Evolutionary conservation across 2,797 vertebrate species (phyloP).

Genomic region (Pangasius mekongensis): DNA sequence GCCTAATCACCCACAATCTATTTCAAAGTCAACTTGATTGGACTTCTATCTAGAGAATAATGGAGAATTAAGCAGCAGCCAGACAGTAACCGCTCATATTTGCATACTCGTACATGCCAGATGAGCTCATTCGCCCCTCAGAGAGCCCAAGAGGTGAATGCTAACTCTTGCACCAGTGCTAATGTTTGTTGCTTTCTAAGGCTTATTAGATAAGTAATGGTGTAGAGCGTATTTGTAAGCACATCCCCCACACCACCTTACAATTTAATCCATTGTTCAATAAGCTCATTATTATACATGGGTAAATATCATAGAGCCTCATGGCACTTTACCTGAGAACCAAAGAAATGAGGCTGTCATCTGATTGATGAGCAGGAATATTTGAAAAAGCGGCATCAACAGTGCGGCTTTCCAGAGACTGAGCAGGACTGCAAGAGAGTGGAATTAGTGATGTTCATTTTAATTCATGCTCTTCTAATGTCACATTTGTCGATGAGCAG

Average conservation of each 20-base stretch:
- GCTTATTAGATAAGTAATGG: slow-evolving; percentile 78
- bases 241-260: slow-evolving; percentile 63
- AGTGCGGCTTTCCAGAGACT: background rate
- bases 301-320: slow-evolving; percentile 51
- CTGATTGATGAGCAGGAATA: slow-evolving; percentile 15
- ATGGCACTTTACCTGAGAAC: slow-evolving; percentile 20
- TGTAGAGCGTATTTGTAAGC: slow-evolving; percentile 69
- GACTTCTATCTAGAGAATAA: slow-evolving; percentile 72
- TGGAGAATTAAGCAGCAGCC: slow-evolving; percentile 75
- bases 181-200: slow-evolving; percentile 73
- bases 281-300: slow-evolving; percentile 67
- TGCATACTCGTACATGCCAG: slow-evolving; percentile 74
- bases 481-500: slow-evolving; percentile 45
- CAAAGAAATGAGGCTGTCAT: background rate
- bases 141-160: slow-evolving; percentile 69
- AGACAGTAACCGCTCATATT: slow-evolving; percentile 77
- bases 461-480: slow-evolving; percentile 35
- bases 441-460: slow-evolving; percentile 38
- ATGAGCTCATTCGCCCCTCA: slow-evolving; percentile 64
- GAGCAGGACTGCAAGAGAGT: slow-evolving; percentile 26
- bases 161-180: slow-evolving; percentile 64
- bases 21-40: slow-evolving; percentile 84
- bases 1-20: slow-evolving; percentile 80
- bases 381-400: background rate
- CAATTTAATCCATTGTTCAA: slow-evolving; percentile 66